A percentile compares a stretch with the other conserved stretches of the same genome.
Conservation (phyloP, 2,113 vertebrate genomes). For the Oryzias curvinotus region DNA sequence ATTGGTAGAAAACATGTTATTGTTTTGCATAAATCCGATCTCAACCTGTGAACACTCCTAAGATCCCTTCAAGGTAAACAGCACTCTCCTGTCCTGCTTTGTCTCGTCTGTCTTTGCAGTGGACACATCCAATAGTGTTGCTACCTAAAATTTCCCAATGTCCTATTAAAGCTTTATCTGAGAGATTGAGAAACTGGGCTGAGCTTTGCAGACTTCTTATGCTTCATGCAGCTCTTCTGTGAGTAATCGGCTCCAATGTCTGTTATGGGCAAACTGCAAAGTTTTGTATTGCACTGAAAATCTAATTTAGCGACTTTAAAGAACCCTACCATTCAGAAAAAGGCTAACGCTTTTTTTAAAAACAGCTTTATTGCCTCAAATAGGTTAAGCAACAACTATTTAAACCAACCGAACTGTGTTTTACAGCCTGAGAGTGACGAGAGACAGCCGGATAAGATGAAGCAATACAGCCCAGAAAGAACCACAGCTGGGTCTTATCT, state of each 20-base stretch:
- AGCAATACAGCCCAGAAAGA: conserved; percentile 3
- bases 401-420: conserved; percentile 42
- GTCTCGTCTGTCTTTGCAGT: background rate
- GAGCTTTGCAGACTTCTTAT: conserved; percentile 35
- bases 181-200: conserved; percentile 36
- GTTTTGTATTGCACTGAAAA: too few species aligned
- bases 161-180: conserved; percentile 21
- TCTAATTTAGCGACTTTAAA: too few species aligned
- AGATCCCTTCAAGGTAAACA: background rate
- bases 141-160: conserved; percentile 19
- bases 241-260: background rate
- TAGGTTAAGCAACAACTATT: conserved; percentile 18
- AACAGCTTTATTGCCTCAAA: background rate
- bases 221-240: background rate
- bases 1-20: background rate
- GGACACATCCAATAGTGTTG: background rate
- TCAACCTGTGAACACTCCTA: too few species aligned
- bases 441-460: background rate
- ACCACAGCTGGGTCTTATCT: conserved; percentile 9
- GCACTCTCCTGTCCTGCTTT: background rate
- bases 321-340: too few species aligned
- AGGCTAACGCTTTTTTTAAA: background rate
- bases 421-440: conserved; percentile 13
- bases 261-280: too few species aligned
- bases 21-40: too few species aligned